phyloP scores from a whole-genome alignment of 1,140 invertebrate species.

The Pinna nobilis region DNA sequence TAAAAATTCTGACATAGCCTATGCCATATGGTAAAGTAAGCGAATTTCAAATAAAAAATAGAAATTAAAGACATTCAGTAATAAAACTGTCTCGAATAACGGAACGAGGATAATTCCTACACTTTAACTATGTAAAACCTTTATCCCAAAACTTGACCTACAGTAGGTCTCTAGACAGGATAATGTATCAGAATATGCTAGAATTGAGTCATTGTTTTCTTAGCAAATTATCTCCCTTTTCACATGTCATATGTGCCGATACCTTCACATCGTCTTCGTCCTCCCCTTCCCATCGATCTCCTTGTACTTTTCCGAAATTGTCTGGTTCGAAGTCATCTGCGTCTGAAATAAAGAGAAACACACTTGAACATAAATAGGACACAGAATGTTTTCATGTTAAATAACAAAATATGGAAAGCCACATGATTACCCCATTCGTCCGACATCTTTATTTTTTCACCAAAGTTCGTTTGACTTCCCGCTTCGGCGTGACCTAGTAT shows the following conservation, averaged over 20 bases:
- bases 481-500: too few relatives aligned
- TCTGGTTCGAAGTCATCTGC: slow-evolving; percentile 51
- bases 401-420: slow-evolving; percentile 20
- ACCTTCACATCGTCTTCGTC: slow-evolving; percentile 91
- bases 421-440: slow-evolving; percentile 55
- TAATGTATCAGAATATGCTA: not conserved
- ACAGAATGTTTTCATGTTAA: not conserved
- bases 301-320: slow-evolving; percentile 23
- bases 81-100: too few relatives aligned
- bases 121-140: too few relatives aligned
- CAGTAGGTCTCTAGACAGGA: too few relatives aligned
- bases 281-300: slow-evolving; percentile 84
- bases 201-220: not conserved
- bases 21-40: too few relatives aligned
- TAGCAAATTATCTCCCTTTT: not conserved
- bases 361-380: not conserved
- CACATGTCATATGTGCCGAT: slow-evolving; percentile 46
- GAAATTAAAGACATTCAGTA: too few relatives aligned
- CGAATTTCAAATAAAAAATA: too few relatives aligned
- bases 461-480: too few relatives aligned
- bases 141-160: too few relatives aligned
- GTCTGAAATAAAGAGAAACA: slow-evolving; percentile 38
- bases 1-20: too few relatives aligned
- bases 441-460: slow-evolving; percentile 47
- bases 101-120: too few relatives aligned